Base-by-base conservation (phyloP, 2,888 invertebrate species). In the Andrena haemorrhoa region DNA sequence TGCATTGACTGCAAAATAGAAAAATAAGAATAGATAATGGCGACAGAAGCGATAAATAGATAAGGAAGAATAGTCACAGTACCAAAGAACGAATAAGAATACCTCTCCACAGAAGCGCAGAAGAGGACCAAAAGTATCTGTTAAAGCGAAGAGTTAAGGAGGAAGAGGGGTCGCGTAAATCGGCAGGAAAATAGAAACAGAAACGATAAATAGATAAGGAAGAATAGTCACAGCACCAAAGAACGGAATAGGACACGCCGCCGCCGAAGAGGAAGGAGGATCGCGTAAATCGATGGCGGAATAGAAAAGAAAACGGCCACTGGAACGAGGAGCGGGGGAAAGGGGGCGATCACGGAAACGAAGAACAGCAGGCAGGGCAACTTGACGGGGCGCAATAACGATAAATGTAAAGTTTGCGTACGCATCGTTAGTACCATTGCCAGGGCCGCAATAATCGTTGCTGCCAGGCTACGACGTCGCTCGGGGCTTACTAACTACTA, bases 321-420 rank as follows among this genome's bases (percentile, higher is more conserved):
- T 41, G 41, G 41, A 41, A 16, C 41, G 41, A 16, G 41, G 16
- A 29, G 0, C 63, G 63, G 31, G 5, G 20, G 49, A 61, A 31
- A 49, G 29, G 29, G 29, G 49, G 33, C 41, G 58, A 49, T 41
- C 61, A 31, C 70, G 76, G 64, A 70, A 76, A 76, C 63, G 76
- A 76, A 76, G 75, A 75, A 72, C 81, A 69, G 82, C 73, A 65
- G 64, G 63, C 71, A 20, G 41, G 23, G 60, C 65, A 51, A 63
- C 56, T 83, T 83, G 82, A 82, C 83, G 83, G 71, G 68, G 33
- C 83, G 88, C 88, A 89, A 90, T 92, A 92, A 92, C 91, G 89
- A 91, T 91, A 90, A 91, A 90, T 89, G 89, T 90, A 90, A 89
- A 91, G 91, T 90, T 90, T 84, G 88, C 87, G 89, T 91, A 91